phyloP scores from a whole-genome alignment of 2,888 invertebrate species.

The Epistrophella euchroma region DNA sequence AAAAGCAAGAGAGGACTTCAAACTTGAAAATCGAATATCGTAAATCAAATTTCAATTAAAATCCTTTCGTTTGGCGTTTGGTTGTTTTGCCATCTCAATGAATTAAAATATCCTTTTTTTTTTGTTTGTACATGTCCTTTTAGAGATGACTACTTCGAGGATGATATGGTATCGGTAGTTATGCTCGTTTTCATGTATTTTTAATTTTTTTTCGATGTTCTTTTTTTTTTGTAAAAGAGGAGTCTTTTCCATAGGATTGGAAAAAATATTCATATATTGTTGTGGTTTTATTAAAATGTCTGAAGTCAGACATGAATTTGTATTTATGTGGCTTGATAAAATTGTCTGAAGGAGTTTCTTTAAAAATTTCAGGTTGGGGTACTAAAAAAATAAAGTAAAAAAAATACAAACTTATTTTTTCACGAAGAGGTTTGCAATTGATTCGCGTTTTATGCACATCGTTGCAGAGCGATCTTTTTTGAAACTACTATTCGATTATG shows the following conservation, averaged over 20 bases:
- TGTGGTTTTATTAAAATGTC: too few species aligned
- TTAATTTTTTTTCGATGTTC: background rate
- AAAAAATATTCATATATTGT: too few species aligned
- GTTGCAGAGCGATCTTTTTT: too few species aligned
- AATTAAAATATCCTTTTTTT: slow-evolving; percentile 69
- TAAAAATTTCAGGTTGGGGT: too few species aligned
- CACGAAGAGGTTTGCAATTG: too few species aligned
- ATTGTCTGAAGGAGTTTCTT: too few species aligned
- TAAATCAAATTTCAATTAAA: slow-evolving; percentile 79
- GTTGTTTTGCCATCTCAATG: slow-evolving; percentile 69
- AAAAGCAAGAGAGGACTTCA: slow-evolving; percentile 46
- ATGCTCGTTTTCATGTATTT: slow-evolving; percentile 8
- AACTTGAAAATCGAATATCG: slow-evolving; percentile 77
- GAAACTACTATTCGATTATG: too few species aligned
- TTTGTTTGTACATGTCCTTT: background rate
- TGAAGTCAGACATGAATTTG: too few species aligned
- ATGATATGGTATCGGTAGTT: background rate
- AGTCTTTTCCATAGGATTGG: background rate
- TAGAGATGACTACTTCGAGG: slow-evolving; percentile 1
- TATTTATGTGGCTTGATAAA: too few species aligned
- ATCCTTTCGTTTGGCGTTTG: slow-evolving; percentile 73
- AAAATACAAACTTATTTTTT: too few species aligned
- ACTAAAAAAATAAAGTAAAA: too few species aligned
- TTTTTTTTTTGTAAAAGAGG: slow-evolving; percentile 9
- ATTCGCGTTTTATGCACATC: too few species aligned